Base-by-base conservation (phyloP, 2,888 invertebrate genomes). In the Lasioglossum vierecki region DNA sequence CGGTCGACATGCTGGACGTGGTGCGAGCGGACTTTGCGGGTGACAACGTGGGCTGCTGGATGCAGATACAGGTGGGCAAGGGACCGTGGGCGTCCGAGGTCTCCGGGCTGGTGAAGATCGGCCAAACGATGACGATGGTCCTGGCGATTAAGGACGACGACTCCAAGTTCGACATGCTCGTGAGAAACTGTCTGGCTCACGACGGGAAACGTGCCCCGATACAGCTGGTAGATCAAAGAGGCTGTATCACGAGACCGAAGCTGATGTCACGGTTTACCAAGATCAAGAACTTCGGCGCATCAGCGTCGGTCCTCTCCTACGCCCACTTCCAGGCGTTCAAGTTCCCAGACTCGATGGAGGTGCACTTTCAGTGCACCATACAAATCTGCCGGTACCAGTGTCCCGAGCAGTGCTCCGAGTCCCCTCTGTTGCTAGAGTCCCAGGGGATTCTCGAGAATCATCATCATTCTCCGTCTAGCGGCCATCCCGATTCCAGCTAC, bases 41-140 rank as follows among this genome's bases (percentile, higher is more conserved):
- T 0, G 99, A 99, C 92, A 99, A 99, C 93, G 98, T 99, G 3
- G 98, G 98, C 30, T 99, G 99, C 95, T 99, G 99, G 99, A 99
- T 99, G 99, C 98, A 99, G 94, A 99, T 99, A 89, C 99, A 99
- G 96, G 98, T 98, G 5, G 98, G 98, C 66, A 98, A 98, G 94
- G 98, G 98, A 39, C 99, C 99, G 0, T 99, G 99, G 98, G 98
- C 99, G 15, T 98, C 98, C 0, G 99, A 99, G 95, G 99, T 99
- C 0, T 98, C 98, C 0, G 99, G 99, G 0, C 96, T 99, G 75
- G 99, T 99, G 0, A 99, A 99, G 95, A 99, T 99, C 81, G 99
- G 99, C 0, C 99, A 99, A 94, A 99, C 99, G 0, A 98, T 99
- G 98, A 99, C 99, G 22, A 99, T 99, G 98, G 99, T 99, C 4